Conservation (phyloP, 1,140 invertebrate genomes). For the Macrotrachela quadricornifera region DNA sequence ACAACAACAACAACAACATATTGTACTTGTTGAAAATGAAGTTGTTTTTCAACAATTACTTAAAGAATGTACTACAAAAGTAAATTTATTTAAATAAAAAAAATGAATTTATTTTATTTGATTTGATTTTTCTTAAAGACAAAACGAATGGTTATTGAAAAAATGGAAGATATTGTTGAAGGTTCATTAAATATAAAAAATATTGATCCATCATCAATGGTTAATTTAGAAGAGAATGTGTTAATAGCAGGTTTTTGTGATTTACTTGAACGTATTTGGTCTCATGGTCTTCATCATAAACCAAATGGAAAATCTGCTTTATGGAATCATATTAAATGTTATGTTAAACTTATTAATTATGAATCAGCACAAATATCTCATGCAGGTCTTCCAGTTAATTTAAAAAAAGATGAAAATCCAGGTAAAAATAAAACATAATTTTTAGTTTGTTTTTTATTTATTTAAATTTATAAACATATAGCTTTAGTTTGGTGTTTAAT, state of each 20-base stretch:
- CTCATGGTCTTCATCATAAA: conserved; percentile 79
- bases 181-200: no score
- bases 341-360: conserved; percentile 5
- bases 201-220: conserved; percentile 56
- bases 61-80: conserved; percentile 42
- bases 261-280: conserved; percentile 87
- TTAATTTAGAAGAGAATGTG: conserved; percentile 85
- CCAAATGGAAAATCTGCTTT: conserved; percentile 30
- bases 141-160: conserved; percentile 87
- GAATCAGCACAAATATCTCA: background rate
- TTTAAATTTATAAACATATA: background rate
- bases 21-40: no score
- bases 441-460: background rate
- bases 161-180: conserved; percentile 40
- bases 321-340: conserved; percentile 11
- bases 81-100: conserved; percentile 6
- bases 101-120: background rate
- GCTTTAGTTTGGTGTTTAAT: conserved; percentile 6
- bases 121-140: conserved; percentile 43
- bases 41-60: conserved; percentile 79
- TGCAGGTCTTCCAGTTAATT: background rate
- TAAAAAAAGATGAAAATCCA: background rate
- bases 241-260: conserved; percentile 90
- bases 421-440: background rate
- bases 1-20: no score